Conservation (phyloP, 2,113 vertebrate genomes). For the Abramis brama region DNA sequence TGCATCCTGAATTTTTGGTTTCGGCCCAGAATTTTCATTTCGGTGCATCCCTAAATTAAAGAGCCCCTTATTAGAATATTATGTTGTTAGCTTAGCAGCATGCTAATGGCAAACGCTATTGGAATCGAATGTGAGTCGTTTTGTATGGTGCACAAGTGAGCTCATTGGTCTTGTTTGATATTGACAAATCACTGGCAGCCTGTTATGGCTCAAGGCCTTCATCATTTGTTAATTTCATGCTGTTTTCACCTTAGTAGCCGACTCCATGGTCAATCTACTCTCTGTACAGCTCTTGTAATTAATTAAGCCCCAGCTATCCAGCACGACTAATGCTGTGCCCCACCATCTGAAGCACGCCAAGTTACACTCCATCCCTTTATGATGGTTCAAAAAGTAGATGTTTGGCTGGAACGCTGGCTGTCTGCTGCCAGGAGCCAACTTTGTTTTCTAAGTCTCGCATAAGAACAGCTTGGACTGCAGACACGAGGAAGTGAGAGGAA, state of each 20-base stretch:
- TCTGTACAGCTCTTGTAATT: neutral
- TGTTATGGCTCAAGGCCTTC: neutral
- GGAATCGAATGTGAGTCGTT: neutral
- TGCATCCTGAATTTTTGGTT: too few relatives aligned
- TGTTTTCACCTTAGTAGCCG: slow-evolving; percentile 7
- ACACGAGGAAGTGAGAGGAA: slow-evolving; percentile 21
- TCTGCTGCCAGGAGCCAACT: slow-evolving; percentile 22
- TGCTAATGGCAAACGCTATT: neutral
- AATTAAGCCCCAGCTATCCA: slow-evolving; percentile 10
- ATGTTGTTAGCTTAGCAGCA: neutral
- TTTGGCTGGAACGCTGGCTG: slow-evolving; percentile 39
- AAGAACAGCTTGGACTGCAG: slow-evolving; percentile 15
- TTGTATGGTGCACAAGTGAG: neutral
- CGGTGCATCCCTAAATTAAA: too few relatives aligned
- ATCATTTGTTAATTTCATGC: slow-evolving; percentile 1
- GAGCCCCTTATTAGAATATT: too few relatives aligned
- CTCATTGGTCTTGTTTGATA: neutral
- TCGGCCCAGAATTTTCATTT: too few relatives aligned
- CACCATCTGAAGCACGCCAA: slow-evolving; percentile 22
- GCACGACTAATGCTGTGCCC: neutral
- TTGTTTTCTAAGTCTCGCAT: slow-evolving; percentile 23
- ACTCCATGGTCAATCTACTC: neutral
- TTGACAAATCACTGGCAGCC: slow-evolving; percentile 1
- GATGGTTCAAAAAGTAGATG: slow-evolving; percentile 35
- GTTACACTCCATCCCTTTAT: neutral